phyloP scores from a whole-genome alignment of 23 tunicate species.

The Halocynthia roretzi region DNA sequence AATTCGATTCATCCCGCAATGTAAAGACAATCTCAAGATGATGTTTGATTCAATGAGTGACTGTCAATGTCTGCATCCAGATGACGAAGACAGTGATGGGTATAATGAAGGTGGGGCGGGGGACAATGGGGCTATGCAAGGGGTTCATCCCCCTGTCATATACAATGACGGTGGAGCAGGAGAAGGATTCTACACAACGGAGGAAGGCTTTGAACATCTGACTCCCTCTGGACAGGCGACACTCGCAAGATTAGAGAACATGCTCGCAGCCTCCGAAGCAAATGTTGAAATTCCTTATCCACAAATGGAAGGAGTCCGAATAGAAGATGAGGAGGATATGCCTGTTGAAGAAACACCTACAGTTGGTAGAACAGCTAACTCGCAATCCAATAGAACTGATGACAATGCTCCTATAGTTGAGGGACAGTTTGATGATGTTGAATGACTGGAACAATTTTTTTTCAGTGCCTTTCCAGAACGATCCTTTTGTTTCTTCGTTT shows the following conservation, averaged over 20 bases:
- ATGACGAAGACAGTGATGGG: slow-evolving; percentile 61
- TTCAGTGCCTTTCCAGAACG: no score
- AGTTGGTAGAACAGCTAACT: slow-evolving; percentile 11
- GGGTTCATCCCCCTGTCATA: not conserved
- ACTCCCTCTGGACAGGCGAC: slow-evolving; percentile 77
- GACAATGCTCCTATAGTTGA: slow-evolving; percentile 10
- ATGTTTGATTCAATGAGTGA: slow-evolving; percentile 88
- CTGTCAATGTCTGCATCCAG: slow-evolving; percentile 84
- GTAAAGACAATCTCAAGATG: slow-evolving; percentile 42
- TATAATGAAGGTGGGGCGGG: slow-evolving; percentile 22
- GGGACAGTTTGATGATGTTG: slow-evolving; percentile 81
- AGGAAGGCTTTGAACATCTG: slow-evolving; percentile 54
- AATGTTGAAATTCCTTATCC: not conserved
- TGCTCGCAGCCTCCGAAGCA: slow-evolving; percentile 29
- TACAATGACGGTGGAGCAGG: slow-evolving; percentile 58
- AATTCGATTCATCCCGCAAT: slow-evolving; percentile 54
- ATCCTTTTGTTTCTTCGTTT: no score
- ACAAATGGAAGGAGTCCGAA: slow-evolving; percentile 13
- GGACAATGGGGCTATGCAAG: slow-evolving; percentile 15
- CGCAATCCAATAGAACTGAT: slow-evolving; percentile 8
- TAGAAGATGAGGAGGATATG: slow-evolving; percentile 5
- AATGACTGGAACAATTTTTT: not conserved
- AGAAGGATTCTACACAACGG: slow-evolving; percentile 68
- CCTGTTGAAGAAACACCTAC: not conserved
- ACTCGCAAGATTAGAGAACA: slow-evolving; percentile 56